Base-by-base conservation (phyloP, 2,113 vertebrate genomes). In the Amphiprion percula region DNA sequence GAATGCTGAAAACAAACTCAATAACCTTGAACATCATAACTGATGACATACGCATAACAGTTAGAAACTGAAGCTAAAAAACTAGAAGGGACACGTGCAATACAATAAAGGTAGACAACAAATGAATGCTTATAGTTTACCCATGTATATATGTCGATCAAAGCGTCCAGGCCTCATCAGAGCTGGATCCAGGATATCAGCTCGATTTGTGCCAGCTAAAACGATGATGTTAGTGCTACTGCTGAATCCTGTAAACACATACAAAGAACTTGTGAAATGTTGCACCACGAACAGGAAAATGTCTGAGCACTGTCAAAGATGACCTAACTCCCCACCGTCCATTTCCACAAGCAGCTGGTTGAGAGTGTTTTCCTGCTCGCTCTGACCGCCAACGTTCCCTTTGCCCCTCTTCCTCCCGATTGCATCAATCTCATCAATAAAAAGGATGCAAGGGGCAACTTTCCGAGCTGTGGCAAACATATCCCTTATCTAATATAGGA, bases 341-440 rank as follows among this genome's bases (percentile, higher is more conserved):
- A 99, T 98, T 93, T 99, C 98, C 74, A 99, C 98, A 9, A 99
- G 95, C 68, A 99, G 88, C 83, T 99, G 98, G 75, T 99, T 99
- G 24, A 99, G 96, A 0, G 98, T 99, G 90, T 99, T 99, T 86
- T 99, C 97, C 88, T 98, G 97, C 69, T 99, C 97, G 15, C 96
- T 98, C 82, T 98, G 96, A 2, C 95, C 95, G 33, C 96, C 97
- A 10, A 96, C 97, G 92, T 95, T 97, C 66, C 96, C 96, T 49
- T 94, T 88, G 70, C 96, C 97, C 88, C 98, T 94, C 82, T 97
- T 99, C 81, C 97, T 95, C 39, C 98, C 98, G 17, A 99, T 96
- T 0, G 97, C 97, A 15, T 99, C 98, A 2, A 99, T 98, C 88
- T 99, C 98, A n/a, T 99, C 98, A 11, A 99, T 99, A 91, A 99